phyloP scores from a whole-genome alignment of 2,888 invertebrate species.

The Apoderus coryli region DNA sequence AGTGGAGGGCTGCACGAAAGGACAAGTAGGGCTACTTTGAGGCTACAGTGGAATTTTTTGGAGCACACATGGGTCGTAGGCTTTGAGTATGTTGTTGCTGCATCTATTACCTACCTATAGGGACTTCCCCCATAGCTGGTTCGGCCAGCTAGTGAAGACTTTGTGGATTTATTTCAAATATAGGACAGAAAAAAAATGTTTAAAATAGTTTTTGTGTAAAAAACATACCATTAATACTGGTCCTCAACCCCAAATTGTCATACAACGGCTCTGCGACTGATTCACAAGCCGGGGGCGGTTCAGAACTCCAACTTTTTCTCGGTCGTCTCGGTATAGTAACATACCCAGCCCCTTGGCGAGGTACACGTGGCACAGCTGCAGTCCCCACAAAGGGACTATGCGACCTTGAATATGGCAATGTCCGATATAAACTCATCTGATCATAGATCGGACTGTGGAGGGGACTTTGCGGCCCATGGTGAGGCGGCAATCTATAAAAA shows the following conservation, averaged over 20 bases:
- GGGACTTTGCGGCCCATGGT: slow-evolving; percentile 33
- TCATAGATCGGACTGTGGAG: slow-evolving; percentile 53
- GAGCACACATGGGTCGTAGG: too few relatives aligned
- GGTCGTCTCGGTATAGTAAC: slow-evolving; percentile 77
- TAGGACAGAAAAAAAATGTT: too few relatives aligned
- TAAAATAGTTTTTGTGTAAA: too few relatives aligned
- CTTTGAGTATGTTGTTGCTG: too few relatives aligned
- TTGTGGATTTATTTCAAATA: too few relatives aligned
- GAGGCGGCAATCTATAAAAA: slow-evolving; percentile 17
- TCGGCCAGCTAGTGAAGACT: too few relatives aligned
- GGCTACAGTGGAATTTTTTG: too few relatives aligned
- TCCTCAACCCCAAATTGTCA: slow-evolving; percentile 71
- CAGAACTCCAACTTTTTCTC: slow-evolving; percentile 65
- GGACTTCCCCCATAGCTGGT: too few relatives aligned
- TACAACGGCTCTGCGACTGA: slow-evolving; percentile 58
- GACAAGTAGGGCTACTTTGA: too few relatives aligned
- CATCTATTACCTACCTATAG: too few relatives aligned
- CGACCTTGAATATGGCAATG: slow-evolving; percentile 63
- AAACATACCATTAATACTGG: slow-evolving; percentile 69
- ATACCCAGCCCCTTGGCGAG: slow-evolving; percentile 57
- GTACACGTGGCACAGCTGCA: slow-evolving; percentile 17
- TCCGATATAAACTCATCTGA: slow-evolving; percentile 53
- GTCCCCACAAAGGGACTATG: slow-evolving; percentile 62
- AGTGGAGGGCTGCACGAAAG: too few relatives aligned
- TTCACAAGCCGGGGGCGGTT: slow-evolving; percentile 29